Conservation (phyloP, 1,140 invertebrate genomes). For the Drosophila simulans region DNA sequence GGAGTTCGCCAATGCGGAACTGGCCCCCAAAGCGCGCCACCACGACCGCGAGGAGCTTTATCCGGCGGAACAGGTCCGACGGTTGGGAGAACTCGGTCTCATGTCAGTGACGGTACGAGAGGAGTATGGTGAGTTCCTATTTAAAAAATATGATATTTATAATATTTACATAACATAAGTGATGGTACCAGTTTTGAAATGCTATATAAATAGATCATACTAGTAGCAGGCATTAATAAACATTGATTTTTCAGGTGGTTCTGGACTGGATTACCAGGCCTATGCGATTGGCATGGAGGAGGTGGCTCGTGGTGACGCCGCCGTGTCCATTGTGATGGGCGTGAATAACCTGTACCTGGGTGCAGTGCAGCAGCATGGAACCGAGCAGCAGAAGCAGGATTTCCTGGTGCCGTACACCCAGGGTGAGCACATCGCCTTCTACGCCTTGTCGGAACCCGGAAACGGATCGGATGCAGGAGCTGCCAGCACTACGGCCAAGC, state of each 20-base stretch:
- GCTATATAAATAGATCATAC: no score
- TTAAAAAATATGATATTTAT: not conserved
- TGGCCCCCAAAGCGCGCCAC: slow-evolving; percentile 93
- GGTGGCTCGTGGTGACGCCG: slow-evolving; percentile 94
- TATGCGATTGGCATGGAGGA: slow-evolving; percentile 98
- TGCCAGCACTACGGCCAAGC: slow-evolving; percentile 93
- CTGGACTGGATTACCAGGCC: slow-evolving; percentile 95
- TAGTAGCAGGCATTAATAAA: no score
- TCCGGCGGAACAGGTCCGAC: slow-evolving; percentile 93
- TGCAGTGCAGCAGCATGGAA: slow-evolving; percentile 92
- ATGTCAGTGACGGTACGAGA: slow-evolving; percentile 93
- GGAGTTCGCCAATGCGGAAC: slow-evolving; percentile 95
- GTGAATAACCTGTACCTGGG: slow-evolving; percentile 95
- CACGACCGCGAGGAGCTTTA: slow-evolving; percentile 93
- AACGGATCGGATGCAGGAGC: slow-evolving; percentile 96
- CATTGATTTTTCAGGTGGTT: slow-evolving; percentile 67
- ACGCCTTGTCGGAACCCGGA: slow-evolving; percentile 92
- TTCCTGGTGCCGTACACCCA: slow-evolving; percentile 91
- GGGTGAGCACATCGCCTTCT: slow-evolving; percentile 90
- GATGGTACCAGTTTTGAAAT: no score
- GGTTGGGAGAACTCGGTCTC: slow-evolving; percentile 96
- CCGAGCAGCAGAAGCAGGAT: slow-evolving; percentile 91
- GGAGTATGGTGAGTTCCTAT: slow-evolving; percentile 87
- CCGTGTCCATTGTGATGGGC: slow-evolving; percentile 94
- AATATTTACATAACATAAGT: no score